Evolutionary conservation across 2,888 invertebrate genomes (phyloP), one percentile per base, ranked within the genome.

Genomic region (Apoda limacodes): DNA sequence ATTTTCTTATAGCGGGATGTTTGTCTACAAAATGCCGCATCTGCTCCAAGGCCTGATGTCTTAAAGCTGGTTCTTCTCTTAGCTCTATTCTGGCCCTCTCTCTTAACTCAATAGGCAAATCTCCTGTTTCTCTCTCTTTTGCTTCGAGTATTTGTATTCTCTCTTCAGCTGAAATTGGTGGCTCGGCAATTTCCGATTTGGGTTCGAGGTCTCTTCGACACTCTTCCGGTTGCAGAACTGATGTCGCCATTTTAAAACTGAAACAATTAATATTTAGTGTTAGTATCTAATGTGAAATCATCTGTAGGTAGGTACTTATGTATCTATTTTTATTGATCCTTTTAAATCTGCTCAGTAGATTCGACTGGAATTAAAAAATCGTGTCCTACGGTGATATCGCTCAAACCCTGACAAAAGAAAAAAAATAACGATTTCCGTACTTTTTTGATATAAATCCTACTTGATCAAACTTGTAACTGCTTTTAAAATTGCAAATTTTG

Each of bases 11-110:
- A 32, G 87, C 84, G 0, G 91, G 89, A 70, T 93, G 92, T 61
- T 92, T 93, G 27, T 82, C 75, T 41, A 93, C 90, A 85, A 93
- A 94, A 45, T 92, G 88, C 30, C 91, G 83, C 76, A 94, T 86
- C 57, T 92, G 92, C 7, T 84, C 74, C 48, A 94, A 53, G 0
- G 91, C 88, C 46, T 93, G 90, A 3, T 88, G 85, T 24, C 92
- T 78, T 4, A 87, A 83, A 6, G 83, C 84, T 11, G 91, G 88
- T 51, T 93, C 92, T 63, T 94, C 94, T 24, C 92, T 83, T 12
- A 94, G 75, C 58, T 94, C 93, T 22, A 85, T 75, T 43, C 88
- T 78, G 22, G 92, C 92, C 22, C 83, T 61, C 43, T 84, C 83
- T 40, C 83, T 76, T 35, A 87, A 70, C 41, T 83, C 83, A n/a